Evolutionary conservation across 2,797 vertebrate genomes (phyloP), one percentile per base, ranked within the genome.

Genomic region (Sebastes nivosus): DNA sequence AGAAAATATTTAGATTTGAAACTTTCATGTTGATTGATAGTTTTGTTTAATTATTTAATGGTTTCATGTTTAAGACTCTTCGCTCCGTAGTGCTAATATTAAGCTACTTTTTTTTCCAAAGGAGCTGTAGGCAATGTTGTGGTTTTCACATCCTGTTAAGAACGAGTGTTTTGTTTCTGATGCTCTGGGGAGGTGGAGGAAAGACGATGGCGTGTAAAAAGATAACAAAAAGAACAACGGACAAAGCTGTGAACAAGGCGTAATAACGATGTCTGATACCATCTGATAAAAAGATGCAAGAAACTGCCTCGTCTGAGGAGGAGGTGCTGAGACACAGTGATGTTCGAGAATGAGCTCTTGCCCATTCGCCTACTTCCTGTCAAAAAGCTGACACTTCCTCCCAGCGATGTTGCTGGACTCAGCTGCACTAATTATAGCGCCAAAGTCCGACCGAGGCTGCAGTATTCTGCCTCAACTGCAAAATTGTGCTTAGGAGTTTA

Each of bases 401-500:
- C 89, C 81, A 87, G 85, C 85, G 68, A 89, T 80, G 84, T 73
- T 72, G 83, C 84, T 64, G 36, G 88, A 86, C 93, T 89, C 90
- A 70, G 87, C 86, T 55, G 86, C 83, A 82, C 58, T 87, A 81
- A 89, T 84, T 84, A 82, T 80, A 90, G 90, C 81, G 79, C 84
- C 88, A 84, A 54, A 89, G 88, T 92, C 80, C 87, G 84, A 83
- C 80, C 67, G 70, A 88, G 89, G 89, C 87, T 85, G 89, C 89
- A 91, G 87, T 71, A 61, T 92, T 93, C 88, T 93, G 89, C 90
- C 91, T 90, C 81, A 42, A 89, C 92, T 94, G 91, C 90, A 92
- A 93, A 90, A 92, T 96, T 96, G 95, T 96, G 95, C 95, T 96
- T 95, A 92, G 94, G 92, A 94, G 91, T 93, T 91, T 74, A 91